These are phyloP conservation scores for Tiaroga cobitis DNA, from an alignment of 2,797 vertebrate genomes.

Conservation along the genomic window DNA sequence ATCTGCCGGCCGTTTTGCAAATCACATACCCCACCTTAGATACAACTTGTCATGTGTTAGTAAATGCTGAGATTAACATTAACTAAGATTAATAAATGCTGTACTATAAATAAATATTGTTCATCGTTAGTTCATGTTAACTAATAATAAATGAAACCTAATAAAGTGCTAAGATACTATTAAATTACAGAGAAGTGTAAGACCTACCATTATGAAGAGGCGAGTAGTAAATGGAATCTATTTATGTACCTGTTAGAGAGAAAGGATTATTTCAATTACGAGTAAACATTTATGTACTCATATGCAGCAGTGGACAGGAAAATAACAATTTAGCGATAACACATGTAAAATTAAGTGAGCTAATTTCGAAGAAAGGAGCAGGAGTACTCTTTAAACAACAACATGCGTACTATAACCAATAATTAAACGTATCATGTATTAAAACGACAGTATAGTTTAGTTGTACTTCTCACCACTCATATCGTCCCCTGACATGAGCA, in stretches of 20 bases:
- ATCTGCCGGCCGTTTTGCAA: no score
- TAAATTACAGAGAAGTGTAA: neutral
- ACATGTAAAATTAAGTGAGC: no score
- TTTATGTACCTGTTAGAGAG: neutral
- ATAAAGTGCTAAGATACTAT: neutral
- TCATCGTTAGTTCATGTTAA: neutral
- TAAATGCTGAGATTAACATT: neutral
- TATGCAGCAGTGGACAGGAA: neutral
- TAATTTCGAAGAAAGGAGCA: neutral
- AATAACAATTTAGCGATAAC: neutral
- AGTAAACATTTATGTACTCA: neutral
- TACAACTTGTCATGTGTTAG: neutral
- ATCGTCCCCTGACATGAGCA: neutral
- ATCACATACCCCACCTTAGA: no score
- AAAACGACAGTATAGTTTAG: neutral
- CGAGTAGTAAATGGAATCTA: neutral
- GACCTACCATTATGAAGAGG: conserved; percentile 15
- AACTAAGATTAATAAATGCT: neutral
- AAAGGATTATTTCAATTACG: neutral
- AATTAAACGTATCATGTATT: neutral
- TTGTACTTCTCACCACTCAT: neutral
- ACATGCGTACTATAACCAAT: neutral
- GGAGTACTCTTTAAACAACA: neutral
- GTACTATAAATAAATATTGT: neutral
- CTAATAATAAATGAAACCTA: neutral